A percentile compares a stretch with the other conserved stretches of the same genome.
phyloP scores from a whole-genome alignment of 2,797 vertebrate species.

The Pangasius mekongensis region DNA sequence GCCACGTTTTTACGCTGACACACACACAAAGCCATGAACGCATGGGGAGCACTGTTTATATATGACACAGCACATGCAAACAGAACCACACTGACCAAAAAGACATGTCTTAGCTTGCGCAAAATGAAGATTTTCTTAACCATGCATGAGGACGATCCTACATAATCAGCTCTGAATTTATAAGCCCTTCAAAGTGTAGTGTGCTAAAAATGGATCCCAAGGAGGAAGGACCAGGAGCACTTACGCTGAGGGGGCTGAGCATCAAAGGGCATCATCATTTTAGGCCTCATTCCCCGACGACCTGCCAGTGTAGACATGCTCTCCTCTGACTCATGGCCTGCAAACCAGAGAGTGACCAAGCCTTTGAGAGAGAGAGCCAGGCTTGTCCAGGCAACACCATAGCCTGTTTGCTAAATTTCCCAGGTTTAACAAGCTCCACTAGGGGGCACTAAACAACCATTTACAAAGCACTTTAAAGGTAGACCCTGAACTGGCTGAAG shows the following conservation, averaged over 20 bases:
- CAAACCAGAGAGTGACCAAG: slow-evolving; percentile 74
- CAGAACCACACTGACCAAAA: slow-evolving; percentile 29
- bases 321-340: slow-evolving; percentile 97
- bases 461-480: background rate
- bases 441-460: slow-evolving; percentile 47
- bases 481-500: background rate
- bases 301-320: slow-evolving; percentile 95
- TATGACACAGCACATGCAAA: slow-evolving; percentile 45
- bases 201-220: background rate
- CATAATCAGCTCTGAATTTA: background rate
- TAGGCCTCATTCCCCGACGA: slow-evolving; percentile 96
- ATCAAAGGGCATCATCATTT: slow-evolving; percentile 99
- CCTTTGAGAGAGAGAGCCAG: slow-evolving; percentile 71
- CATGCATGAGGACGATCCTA: background rate
- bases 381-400: slow-evolving; percentile 34
- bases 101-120: background rate
- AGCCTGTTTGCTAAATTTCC: slow-evolving; percentile 8
- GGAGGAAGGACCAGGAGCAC: slow-evolving; percentile 66
- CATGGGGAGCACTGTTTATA: slow-evolving; percentile 35
- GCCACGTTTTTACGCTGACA: slow-evolving; percentile 56
- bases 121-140: background rate
- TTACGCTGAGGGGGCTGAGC: slow-evolving; percentile 97
- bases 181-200: background rate
- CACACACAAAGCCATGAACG: slow-evolving; percentile 22
- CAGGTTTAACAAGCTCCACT: slow-evolving; percentile 21